Evolutionary conservation across 2,888 invertebrate species (phyloP), one percentile per base, ranked within the genome.

Genomic region (Lasius platythorax): DNA sequence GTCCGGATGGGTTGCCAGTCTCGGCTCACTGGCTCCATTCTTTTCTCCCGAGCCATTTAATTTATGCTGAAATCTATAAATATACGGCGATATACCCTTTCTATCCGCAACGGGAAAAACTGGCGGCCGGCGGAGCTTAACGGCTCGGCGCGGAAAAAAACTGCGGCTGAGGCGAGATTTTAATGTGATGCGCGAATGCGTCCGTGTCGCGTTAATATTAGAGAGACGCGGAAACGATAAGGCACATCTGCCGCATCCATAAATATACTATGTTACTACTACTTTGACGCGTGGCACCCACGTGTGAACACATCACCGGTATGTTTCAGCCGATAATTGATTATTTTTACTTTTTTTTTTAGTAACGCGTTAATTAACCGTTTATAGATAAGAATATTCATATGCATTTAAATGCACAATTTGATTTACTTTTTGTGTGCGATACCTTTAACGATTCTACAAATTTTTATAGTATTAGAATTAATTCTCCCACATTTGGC

Each of bases 21-120:
- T 87, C 91, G 91, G 91, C 91, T 91, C 91, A 91, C 89, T 91
- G 92, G 91, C 87, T 92, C 84, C 87, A 87, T 92, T 91, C 88
- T 91, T 91, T 72, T 92, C 89, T 90, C 88, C 90, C 79, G 84
- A 87, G 91, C 91, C 89, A 90, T 86, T 89, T 90, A 90, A 91
- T 91, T 91, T 88, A 91, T 91, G 89, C 90, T 90, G 87, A 85
- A 91, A 88, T 91, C 91, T 90, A 91, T 90, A 91, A 91, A 91
- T 91, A 91, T 86, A 23, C 89, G 61, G 70, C 73, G 84, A 76
- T 85, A 81, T n/a, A 37, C 84, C 81, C 82, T 76, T 86, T 86
- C 87, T 74, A 79, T 78, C 72, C 43, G 82, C 78, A 58, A 66
- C 82, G 79, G 76, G 67, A 82, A 87, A 81, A 87, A 74, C 83